Percentiles rank a stretch among this genome's conserved stretches.
Conservation (phyloP, 2,113 vertebrate genomes). For the Hyperoodon ampullatus region DNA sequence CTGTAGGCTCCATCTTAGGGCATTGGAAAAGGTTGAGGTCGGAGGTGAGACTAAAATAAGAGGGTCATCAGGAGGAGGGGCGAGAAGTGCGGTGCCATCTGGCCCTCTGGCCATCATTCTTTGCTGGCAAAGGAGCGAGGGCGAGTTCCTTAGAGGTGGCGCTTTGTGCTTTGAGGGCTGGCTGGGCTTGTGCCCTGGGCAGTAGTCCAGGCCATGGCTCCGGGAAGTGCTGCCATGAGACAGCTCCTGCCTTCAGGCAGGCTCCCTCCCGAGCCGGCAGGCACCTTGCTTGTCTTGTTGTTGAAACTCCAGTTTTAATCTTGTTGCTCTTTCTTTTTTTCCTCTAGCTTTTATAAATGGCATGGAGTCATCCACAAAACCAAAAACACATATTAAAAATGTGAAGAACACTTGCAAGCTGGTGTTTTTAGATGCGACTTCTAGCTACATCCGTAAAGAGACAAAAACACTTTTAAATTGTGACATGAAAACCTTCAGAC, state of each 20-base stretch:
- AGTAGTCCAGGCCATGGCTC: background rate
- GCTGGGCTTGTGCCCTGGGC: no score
- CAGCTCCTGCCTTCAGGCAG: background rate
- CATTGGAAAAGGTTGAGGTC: background rate
- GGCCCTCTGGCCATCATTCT: background rate
- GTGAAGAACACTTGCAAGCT: background rate
- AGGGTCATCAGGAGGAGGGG: background rate
- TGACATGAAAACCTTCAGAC: constrained; percentile 78
- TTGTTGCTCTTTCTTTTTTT: background rate
- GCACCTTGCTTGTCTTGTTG: background rate
- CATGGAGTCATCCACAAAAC: constrained; percentile 35
- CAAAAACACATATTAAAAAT: constrained; percentile 44
- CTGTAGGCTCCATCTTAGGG: background rate
- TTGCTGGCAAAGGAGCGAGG: background rate
- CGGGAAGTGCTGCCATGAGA: background rate
- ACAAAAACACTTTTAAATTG: constrained; percentile 83
- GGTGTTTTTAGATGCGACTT: constrained; percentile 30
- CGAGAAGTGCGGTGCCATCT: background rate
- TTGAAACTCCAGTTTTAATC: constrained; percentile 37
- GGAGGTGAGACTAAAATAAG: background rate
- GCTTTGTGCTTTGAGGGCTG: background rate
- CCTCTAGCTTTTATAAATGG: constrained; percentile 74
- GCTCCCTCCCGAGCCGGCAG: background rate
- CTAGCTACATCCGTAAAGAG: constrained; percentile 40
- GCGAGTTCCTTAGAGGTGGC: background rate